Evolutionary conservation across 2,888 invertebrate species (phyloP).

Genomic region (Ophraella communa): DNA sequence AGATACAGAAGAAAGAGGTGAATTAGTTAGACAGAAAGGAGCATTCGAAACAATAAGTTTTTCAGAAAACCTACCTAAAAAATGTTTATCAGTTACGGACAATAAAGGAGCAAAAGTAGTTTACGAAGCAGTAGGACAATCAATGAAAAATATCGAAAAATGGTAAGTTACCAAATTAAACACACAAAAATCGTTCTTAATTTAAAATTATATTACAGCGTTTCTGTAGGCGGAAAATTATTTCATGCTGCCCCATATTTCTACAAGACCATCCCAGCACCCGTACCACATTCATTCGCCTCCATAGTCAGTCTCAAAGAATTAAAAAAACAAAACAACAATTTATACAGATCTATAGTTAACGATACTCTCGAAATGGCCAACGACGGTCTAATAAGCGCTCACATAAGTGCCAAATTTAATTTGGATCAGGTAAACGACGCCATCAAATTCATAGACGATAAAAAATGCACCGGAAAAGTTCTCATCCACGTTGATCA

Average conservation of each 20-base stretch:
- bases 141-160: constrained; percentile 64
- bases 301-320: constrained; percentile 51
- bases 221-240: constrained; percentile 63
- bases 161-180: constrained; percentile 60
- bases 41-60: constrained; percentile 70
- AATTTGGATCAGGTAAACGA: constrained; percentile 66
- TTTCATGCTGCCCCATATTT: constrained; percentile 50
- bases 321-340: constrained; percentile 60
- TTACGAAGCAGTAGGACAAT: constrained; percentile 70
- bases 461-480: constrained; percentile 69
- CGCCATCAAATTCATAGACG: constrained; percentile 65
- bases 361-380: constrained; percentile 67
- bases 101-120: constrained; percentile 69
- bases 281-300: constrained; percentile 50
- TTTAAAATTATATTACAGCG: constrained; percentile 56
- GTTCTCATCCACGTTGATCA: constrained; percentile 60
- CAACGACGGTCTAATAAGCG: constrained; percentile 68
- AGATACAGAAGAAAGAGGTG: constrained; percentile 67
- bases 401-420: constrained; percentile 65
- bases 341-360: constrained; percentile 62
- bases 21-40: constrained; percentile 66
- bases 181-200: no score
- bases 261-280: constrained; percentile 49
- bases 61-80: constrained; percentile 62
- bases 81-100: constrained; percentile 65